Percentiles rank a stretch among this genome's conserved stretches.
Conservation (phyloP, 1,140 invertebrate genomes). For the Phenacoccus solenopsis region DNA sequence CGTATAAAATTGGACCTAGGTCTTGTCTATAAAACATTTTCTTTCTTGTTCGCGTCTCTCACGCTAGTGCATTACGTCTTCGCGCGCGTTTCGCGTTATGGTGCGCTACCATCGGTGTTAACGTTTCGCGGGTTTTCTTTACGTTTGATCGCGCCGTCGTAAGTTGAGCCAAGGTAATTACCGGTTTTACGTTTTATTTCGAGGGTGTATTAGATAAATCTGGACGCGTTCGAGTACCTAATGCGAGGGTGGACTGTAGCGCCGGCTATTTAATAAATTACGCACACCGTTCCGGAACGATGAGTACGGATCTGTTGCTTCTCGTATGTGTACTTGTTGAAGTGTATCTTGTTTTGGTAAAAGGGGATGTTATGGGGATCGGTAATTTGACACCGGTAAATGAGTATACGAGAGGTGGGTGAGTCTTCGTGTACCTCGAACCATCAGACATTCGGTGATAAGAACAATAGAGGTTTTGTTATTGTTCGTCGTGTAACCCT, state of each 20-base stretch:
- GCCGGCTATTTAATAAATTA: neutral
- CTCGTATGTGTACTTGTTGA: neutral
- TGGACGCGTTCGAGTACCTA: no score
- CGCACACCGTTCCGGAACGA: neutral
- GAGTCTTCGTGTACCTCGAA: no score
- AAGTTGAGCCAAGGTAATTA: no score
- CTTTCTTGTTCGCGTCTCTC: conserved; percentile 24
- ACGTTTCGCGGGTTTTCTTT: no score
- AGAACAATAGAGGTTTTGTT: no score
- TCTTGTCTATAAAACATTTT: conserved; percentile 28
- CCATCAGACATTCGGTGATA: no score
- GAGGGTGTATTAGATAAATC: no score
- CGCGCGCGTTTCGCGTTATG: neutral
- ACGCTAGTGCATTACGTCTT: conserved; percentile 19
- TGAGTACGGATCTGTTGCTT: neutral
- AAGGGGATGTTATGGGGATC: no score
- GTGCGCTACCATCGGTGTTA: neutral
- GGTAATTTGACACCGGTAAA: no score
- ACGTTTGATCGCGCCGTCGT: neutral
- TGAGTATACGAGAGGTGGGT: no score
- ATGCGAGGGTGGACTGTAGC: neutral
- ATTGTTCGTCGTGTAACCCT: no score
- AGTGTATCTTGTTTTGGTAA: neutral
- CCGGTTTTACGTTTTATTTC: no score
- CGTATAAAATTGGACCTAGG: conserved; percentile 32